Conservation (phyloP, 2,888 invertebrate genomes). For the Apodemia hepburni region DNA sequence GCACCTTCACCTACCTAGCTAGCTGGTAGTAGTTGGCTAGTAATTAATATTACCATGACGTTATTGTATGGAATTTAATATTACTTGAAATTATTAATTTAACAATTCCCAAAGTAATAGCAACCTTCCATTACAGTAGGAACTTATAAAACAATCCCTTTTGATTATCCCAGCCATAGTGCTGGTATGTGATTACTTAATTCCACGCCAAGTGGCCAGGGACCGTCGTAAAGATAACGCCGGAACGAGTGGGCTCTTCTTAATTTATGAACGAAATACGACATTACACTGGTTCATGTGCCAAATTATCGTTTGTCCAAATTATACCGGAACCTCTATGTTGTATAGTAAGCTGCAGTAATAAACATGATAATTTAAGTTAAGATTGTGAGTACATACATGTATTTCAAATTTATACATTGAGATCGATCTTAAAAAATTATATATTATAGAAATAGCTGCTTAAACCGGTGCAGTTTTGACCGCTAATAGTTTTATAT, state of each 20-base stretch:
- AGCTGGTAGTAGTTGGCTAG: too few species aligned
- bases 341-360: conserved; percentile 13
- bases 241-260: conserved; percentile 57
- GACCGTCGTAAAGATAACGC: conserved; percentile 71
- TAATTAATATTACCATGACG: neutral
- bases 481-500: too few species aligned
- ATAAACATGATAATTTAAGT: conserved; percentile 6
- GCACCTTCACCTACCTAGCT: too few species aligned
- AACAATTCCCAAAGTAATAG: conserved; percentile 13
- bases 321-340: neutral
- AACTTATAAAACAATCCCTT: conserved; percentile 27
- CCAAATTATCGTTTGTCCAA: conserved; percentile 24
- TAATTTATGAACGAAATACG: conserved; percentile 66
- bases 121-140: conserved; percentile 11
- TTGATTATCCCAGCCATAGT: conserved; percentile 29
- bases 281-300: conserved; percentile 33
- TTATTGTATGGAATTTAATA: neutral
- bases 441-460: neutral
- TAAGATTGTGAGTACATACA: neutral
- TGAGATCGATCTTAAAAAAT: neutral
- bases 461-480: too few species aligned
- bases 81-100: conserved; percentile 1
- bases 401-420: neutral
- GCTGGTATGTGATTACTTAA: conserved; percentile 63
- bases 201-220: conserved; percentile 62